Evolutionary conservation across 2,797 vertebrate genomes (phyloP).

Genomic region (Enteromius viviparus): DNA sequence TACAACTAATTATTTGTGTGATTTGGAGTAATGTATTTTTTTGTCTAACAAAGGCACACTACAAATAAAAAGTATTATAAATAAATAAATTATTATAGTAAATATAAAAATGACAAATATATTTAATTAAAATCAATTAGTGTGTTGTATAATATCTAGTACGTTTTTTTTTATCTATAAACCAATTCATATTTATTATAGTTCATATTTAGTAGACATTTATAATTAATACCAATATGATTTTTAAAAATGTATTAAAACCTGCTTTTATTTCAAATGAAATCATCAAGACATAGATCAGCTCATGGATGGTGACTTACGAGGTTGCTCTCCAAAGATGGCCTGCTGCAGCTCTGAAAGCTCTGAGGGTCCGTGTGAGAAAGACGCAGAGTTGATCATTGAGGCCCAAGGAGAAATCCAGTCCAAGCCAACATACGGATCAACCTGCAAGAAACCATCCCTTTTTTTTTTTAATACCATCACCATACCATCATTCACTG

Average conservation of each 20-base stretch:
- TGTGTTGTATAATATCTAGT: too few relatives aligned
- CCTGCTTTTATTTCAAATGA: too few relatives aligned
- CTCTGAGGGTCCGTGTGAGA: slow-evolving; percentile 16
- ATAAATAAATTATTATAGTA: too few relatives aligned
- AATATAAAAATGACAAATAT: too few relatives aligned
- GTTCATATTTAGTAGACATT: not conserved
- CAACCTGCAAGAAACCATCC: slow-evolving; percentile 49
- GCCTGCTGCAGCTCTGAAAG: slow-evolving; percentile 49
- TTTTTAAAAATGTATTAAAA: not conserved
- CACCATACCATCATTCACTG: not conserved
- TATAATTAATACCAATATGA: too few relatives aligned
- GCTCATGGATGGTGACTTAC: slow-evolving; percentile 28
- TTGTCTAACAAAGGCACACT: too few relatives aligned
- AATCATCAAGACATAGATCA: not conserved
- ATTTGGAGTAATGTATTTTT: too few relatives aligned
- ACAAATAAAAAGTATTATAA: too few relatives aligned
- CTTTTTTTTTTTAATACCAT: not conserved
- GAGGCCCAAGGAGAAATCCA: slow-evolving; percentile 63
- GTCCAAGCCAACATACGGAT: slow-evolving; percentile 55
- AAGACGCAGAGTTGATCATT: slow-evolving; percentile 45
- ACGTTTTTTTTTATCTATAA: too few relatives aligned
- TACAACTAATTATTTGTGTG: too few relatives aligned
- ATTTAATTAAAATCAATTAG: too few relatives aligned
- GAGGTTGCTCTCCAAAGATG: slow-evolving; percentile 36
- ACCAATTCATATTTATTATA: too few relatives aligned